Evolutionary conservation across 2,113 vertebrate genomes (phyloP), one percentile per base, ranked within the genome.

Genomic region (Epinephelus moara): DNA sequence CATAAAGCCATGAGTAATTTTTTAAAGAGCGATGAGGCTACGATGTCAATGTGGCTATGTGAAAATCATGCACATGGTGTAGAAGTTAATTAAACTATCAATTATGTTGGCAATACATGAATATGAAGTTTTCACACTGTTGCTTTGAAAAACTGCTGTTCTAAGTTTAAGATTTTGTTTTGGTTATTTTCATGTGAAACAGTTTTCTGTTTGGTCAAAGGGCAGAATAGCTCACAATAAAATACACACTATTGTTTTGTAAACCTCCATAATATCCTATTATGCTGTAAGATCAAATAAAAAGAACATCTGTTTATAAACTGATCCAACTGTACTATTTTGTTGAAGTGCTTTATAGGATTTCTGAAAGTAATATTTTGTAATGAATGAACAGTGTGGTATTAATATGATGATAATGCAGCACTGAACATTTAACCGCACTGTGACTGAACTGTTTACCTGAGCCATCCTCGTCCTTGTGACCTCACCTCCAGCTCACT

Each of bases 201-300:
- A 56, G 13, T 30, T 56, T 6, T 59, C 50, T 50, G 12, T 27
- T 75, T 67, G 52, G 33, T 13, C 8, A 70, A 27, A 70, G 53
- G 45, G 27, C 42, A 57, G 10, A 25, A 11, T 33, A 23, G 19
- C 21, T 49, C 13, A 50, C 4, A 63, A 0, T 23, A 14, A 60
- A 78, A 70, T 40, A 18, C 37, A 52, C 23, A 69, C 42, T 30
- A 11, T 2, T 17, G 8, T 78, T 81, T 72, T 87, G 40, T 75
- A 68, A 33, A 70, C 13, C 9, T 66, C 12, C 8, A 64, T 17
- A 23, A 61, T 67, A 0, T 88, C 17, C 18, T 70, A 33, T 60
- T 59, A 45, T 50, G 56, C 27, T 57, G 19, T 42, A 23, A 50
- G 19, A 78, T 45, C 14, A 71, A 84, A 68, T 50, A 47, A 59